Evolutionary conservation across 92 coral and sea anemone species (phyloP).

Genomic region (Actinernus sp.): DNA sequence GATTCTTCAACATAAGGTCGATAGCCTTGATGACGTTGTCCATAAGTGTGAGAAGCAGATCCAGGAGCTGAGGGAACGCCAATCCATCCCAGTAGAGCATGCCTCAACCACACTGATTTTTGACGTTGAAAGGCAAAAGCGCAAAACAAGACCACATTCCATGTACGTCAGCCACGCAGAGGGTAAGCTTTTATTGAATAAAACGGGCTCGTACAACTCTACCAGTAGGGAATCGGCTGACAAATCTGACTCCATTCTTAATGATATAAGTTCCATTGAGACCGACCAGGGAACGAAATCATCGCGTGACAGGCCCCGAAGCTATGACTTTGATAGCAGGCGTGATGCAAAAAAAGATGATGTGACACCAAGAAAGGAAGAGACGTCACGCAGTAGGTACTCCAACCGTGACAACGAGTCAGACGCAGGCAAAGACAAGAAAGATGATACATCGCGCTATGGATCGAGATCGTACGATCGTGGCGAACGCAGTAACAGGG

Average conservation of each 20-base stretch:
- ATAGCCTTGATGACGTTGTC: constrained; percentile 22
- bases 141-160: constrained; percentile 16
- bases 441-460: background rate
- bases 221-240: too few species aligned
- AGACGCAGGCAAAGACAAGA: background rate
- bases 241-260: too few species aligned
- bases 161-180: constrained; percentile 30
- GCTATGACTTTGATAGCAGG: too few species aligned
- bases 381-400: constrained; percentile 1
- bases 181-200: too few species aligned
- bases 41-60: constrained; percentile 36
- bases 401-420: background rate
- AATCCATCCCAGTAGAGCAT: constrained; percentile 1
- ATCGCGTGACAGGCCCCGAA: too few species aligned
- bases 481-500: background rate
- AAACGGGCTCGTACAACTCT: too few species aligned
- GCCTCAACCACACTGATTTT: constrained; percentile 35
- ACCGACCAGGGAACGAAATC: too few species aligned
- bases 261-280: too few species aligned
- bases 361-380: too few species aligned
- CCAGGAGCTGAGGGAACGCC: constrained; percentile 38
- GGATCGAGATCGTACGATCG: background rate
- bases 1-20: constrained; percentile 13
- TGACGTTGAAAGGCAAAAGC: constrained; percentile 11
- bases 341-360: too few species aligned